Base-by-base conservation (phyloP, 2,797 vertebrate species). In the Pseudotriccus pelzelni region DNA sequence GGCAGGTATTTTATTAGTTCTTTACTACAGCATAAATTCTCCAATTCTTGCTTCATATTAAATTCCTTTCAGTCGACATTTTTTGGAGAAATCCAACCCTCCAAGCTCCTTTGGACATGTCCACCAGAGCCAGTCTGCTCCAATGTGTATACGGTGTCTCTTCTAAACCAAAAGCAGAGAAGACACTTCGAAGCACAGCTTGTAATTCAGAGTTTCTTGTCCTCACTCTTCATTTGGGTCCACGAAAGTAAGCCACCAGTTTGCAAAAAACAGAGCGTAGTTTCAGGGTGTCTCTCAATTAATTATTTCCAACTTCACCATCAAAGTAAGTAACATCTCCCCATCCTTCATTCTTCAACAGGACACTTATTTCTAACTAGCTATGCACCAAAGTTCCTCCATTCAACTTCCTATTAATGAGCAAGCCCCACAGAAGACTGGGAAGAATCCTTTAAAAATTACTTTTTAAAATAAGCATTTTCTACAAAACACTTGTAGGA, bases 111-210 rank as follows among this genome's bases (percentile, higher is more conserved):
- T 68, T 41, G 46, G 56, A 66, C 24, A 14, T 28, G 17, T 14
- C 47, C 43, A 18, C 49, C 68, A 59, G 17, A 72, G 47, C 43
- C 44, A 72, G 18, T 24, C n/a, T 1, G 3, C 46, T 60, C 58
- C 58, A 64, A 2, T 5, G 6, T 6, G 9, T 15, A 6, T 3
- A 3, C 1, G 7, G 0, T 2, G 5, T 28, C 82, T 49, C 43
- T 69, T 62, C 56, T 37, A 55, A 69, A 76, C 19, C 3, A 4
- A 73, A 77, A 43, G 36, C 63, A 76, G 30, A 59, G 9, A 53
- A 59, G 25, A 53, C 27, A 34, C 37, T 19, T 27, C 22, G 46
- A 77, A 76, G 67, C 41, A 81, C 17, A 36, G 32, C 62, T 39
- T 44, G 3, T 10, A 53, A 18, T 37, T 73, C 34, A 46, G 13